Base-by-base conservation (phyloP, 2,113 vertebrate species). In the Vireo altiloquus region DNA sequence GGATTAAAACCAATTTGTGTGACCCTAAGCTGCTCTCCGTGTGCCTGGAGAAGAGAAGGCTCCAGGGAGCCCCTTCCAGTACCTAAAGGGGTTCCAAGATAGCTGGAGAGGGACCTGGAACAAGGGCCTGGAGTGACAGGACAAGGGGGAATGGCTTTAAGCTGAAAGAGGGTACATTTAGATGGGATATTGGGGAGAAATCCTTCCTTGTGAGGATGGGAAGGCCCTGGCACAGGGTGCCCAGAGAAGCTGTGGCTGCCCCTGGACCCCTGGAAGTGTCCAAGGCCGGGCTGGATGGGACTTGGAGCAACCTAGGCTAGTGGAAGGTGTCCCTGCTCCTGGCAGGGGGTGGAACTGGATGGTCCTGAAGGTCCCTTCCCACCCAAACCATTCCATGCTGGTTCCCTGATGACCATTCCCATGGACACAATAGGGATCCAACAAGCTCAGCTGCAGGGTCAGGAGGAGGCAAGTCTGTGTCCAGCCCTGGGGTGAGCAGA, bases 251-350 rank as follows among this genome's bases (percentile, higher is more conserved):
- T 56, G 35, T 35, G 65, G 65, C 25, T 80, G 21, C 24, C 11
- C 25, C 57, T 53, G 68, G 49, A 63, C 54, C 40, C 30, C 30
- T 79, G 85, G 13, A 5, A 56, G 30, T 42, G 11, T 21, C 40
- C 75, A 15, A 25, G 57, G 42, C 35, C 35, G 19, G 65, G 0
- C 0, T 49, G 30, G 49, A 42, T 1, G 0, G 47, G 5, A 6
- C n/a, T 63, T 54, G 74, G 49, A 61, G 28, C n/a, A 61, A 0
- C 13, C n/a, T 70, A 64, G 19, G 6, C 0, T 13, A 13, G 39
- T 0, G 19, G 15, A 23, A 70, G 10, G 13, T 39, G 23, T 46
- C 64, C 28, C 15, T 46, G n/a, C 15, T 28, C 10, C 1, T n/a
- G 49, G 19, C 40, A 84, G 19, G 18, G 59, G 0, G 11, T 54